Evolutionary conservation across 2,888 invertebrate genomes (phyloP), one percentile per base, ranked within the genome.

Genomic region (Malthinus seriepunctatus): DNA sequence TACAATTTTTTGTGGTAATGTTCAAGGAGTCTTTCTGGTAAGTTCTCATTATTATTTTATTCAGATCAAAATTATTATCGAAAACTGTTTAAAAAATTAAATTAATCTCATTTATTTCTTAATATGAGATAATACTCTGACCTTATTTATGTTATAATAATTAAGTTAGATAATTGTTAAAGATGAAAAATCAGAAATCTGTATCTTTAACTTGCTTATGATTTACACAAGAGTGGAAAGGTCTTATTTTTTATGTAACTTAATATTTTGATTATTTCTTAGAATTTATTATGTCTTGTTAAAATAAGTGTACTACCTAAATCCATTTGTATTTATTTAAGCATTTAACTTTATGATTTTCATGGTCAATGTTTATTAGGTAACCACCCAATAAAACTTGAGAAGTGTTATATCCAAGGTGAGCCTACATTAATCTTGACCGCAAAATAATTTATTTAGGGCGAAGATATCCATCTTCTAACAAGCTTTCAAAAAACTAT

Each of bases 341-440:
- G 8, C 6, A 42, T 11, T n/a, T n/a, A n/a, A n/a, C n/a, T n/a
- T 42, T 42, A 42, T n/a, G 6, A 23, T 42, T 42, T 42, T 42
- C 39, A 42, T 23, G 39, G 39, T 23, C 39, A 42, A 42, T 14
- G n/a, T 42, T 35, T 15, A 42, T 42, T 14, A 12, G 39, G 23
- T 12, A 42, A 42, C 11, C 10, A n/a, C 39, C 14, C 39, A 15
- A 37, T 37, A 42, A 42, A 42, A n/a, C 39, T 42, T 23, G 23
- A 23, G 23, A 23, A 5, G 23, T 23, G 5, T 23, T 23, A 23
- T 11, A 42, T 42, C 23, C 39, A 42, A 42, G 39, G 39, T 9
- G 15, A 42, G 23, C 15, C n/a, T 42, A 42, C 14, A 23, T 15
- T 42, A 23, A n/a, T 42, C 39, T 15, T 15, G 14, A 42, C 23